Evolutionary conservation across 1,140 invertebrate genomes (phyloP).

Genomic region (Eriocheir sinensis): DNA sequence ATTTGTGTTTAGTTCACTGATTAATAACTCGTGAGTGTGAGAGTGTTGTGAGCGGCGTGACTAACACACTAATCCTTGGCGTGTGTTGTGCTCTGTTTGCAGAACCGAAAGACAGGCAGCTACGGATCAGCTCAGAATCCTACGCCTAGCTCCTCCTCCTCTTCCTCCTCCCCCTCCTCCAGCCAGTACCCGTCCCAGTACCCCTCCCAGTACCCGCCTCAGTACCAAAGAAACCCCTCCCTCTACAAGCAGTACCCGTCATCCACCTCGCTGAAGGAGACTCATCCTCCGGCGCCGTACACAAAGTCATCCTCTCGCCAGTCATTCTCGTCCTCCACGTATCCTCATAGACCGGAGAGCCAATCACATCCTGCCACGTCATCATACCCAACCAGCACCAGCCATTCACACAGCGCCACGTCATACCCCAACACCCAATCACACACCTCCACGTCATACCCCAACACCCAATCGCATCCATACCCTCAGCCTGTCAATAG

Average conservation of each 20-base stretch:
- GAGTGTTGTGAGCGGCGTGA: constrained; percentile 46
- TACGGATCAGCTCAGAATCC: constrained; percentile 73
- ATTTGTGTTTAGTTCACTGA: constrained; percentile 41
- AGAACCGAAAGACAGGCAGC: constrained; percentile 76
- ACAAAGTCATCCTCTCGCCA: constrained; percentile 55
- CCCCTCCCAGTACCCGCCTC: constrained; percentile 67
- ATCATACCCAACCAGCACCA: constrained; percentile 68
- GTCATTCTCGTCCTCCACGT: constrained; percentile 74
- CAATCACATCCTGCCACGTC: constrained; percentile 75
- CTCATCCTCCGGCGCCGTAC: constrained; percentile 50
- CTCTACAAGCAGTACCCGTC: constrained; percentile 71
- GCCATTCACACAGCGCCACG: constrained; percentile 67
- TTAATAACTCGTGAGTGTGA: neutral
- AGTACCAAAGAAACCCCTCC: constrained; percentile 74
- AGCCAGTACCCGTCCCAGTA: constrained; percentile 66
- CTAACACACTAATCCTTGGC: constrained; percentile 56
- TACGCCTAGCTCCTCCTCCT: constrained; percentile 76
- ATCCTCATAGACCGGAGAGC: constrained; percentile 68
- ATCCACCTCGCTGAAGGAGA: constrained; percentile 70
- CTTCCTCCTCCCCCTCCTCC: constrained; percentile 76
- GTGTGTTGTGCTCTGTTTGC: constrained; percentile 72
- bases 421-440: constrained; percentile 70
- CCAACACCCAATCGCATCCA: constrained; percentile 61
- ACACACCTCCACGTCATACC: constrained; percentile 72
- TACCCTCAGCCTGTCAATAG: constrained; percentile 73